Base-by-base conservation (phyloP, 2,113 vertebrate species). In the Suricata suricatta region DNA sequence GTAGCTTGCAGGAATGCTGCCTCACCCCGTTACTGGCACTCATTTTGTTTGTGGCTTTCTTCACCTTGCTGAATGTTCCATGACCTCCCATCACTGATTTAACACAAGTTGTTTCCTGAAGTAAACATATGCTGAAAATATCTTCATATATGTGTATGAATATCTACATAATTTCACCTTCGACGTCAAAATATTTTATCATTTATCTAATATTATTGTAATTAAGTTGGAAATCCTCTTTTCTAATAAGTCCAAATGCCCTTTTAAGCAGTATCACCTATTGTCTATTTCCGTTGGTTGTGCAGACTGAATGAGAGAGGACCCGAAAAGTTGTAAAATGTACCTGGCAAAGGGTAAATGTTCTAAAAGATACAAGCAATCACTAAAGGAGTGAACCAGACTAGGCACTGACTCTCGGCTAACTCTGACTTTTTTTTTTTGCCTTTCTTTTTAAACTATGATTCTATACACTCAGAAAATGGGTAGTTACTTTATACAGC, bases 401-500 rank as follows among this genome's bases (percentile, higher is more conserved):
- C 19, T 47, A 13, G 1, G 31, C n/a, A 69, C 3, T 93, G 77
- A 89, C 29, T 4, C 31, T 88, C 57, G 77, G 82, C 60, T 72
- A 85, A 81, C 41, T 2, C 35, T 68, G 17, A 41, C 12, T 47
- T 60, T 82, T 90, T 83, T 2, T 90, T 17, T 2, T 80, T 8
- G 11, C 47, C 41, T 41, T 4, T 41, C 0, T 52, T 16, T 52
- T 23, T 23, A 17, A 25, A 74, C 27, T 57, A 41, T 1, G 1
- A 10, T 95, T 57, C 79, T 64, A 41, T 50, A 82, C 33, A 85
- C 47, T 96, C 41, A 76, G 72, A 29, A 97, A 96, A 96, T 68
- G 63, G 68, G 69, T 38, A 60, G 29, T 80, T 69, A 93, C 47
- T 86, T 86, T 87, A 85, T 92, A 84, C 17, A 63, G 60, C 10